phyloP scores from a whole-genome alignment of 2,113 vertebrate genomes.

The Morone saxatilis region DNA sequence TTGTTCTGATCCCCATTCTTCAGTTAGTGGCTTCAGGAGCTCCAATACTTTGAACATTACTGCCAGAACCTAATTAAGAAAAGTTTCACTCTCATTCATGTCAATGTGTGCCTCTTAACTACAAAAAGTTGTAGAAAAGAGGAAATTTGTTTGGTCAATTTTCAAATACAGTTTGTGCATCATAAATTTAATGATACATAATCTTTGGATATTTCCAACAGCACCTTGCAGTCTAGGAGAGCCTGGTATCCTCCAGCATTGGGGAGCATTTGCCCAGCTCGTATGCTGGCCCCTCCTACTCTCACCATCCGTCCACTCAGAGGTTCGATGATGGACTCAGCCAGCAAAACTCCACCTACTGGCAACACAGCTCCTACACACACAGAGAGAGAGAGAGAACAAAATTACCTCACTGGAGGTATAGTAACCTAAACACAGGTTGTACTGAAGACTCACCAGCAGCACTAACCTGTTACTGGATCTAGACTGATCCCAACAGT shows the following conservation, averaged over 20 bases:
- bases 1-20: conserved; percentile 65
- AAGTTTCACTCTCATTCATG: not conserved
- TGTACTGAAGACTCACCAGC: not conserved
- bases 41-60: conserved; percentile 77
- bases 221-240: conserved; percentile 84
- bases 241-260: conserved; percentile 85
- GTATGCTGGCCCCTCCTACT: conserved; percentile 81
- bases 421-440: not conserved
- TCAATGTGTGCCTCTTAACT: not conserved
- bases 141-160: not conserved
- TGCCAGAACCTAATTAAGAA: conserved; percentile 72
- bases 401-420: not conserved
- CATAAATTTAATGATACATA: not conserved
- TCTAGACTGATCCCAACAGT: conserved; percentile 88
- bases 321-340: conserved; percentile 87
- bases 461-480: conserved; percentile 85
- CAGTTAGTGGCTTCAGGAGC: conserved; percentile 57
- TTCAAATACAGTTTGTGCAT: not conserved
- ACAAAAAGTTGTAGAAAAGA: not conserved
- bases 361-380: conserved; percentile 87
- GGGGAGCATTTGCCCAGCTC: conserved; percentile 78
- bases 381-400: not conserved
- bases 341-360: conserved; percentile 88
- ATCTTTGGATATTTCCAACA: not conserved
- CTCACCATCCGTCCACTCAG: conserved; percentile 84